A percentile compares a stretch with the other conserved stretches of the same genome.
phyloP scores from a whole-genome alignment of 2,797 vertebrate genomes.

The Micrastur ruficollis region DNA sequence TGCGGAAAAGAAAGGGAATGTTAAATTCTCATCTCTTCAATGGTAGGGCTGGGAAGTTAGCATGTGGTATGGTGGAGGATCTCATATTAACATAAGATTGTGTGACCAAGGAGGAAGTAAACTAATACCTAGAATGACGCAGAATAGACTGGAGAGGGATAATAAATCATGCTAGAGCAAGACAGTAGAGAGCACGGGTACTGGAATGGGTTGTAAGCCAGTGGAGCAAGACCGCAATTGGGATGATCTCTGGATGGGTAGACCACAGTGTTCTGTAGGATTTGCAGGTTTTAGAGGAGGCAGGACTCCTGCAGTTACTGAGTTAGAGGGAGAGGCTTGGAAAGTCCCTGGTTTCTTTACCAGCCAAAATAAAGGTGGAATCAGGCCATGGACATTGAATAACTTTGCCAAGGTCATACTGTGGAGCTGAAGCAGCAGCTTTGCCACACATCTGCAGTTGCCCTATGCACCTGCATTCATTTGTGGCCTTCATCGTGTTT shows the following conservation, averaged over 20 bases:
- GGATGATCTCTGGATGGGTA: background rate
- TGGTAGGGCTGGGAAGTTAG: background rate
- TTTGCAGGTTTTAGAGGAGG: background rate
- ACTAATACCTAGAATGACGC: rapidly evolving
- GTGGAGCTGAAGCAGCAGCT: background rate
- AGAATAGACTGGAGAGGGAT: background rate
- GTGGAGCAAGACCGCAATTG: rapidly evolving
- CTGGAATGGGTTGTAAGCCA: background rate
- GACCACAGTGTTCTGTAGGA: rapidly evolving
- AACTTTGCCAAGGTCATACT: background rate
- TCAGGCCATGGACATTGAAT: background rate
- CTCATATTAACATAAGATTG: rapidly evolving
- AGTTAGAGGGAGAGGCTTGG: background rate
- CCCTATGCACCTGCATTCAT: background rate
- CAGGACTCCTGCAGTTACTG: background rate
- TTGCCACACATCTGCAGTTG: background rate
- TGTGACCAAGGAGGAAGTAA: background rate
- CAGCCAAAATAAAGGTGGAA: background rate
- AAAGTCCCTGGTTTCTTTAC: background rate
- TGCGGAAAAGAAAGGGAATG: background rate
- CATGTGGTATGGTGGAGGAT: rapidly evolving
- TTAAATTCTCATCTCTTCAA: background rate
- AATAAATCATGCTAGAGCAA: background rate
- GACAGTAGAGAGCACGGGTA: rapidly evolving
- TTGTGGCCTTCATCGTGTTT: background rate